Evolutionary conservation across 2,113 vertebrate species (phyloP), one percentile per base, ranked within the genome.

Genomic region (Gasterosteus aculeatus): DNA sequence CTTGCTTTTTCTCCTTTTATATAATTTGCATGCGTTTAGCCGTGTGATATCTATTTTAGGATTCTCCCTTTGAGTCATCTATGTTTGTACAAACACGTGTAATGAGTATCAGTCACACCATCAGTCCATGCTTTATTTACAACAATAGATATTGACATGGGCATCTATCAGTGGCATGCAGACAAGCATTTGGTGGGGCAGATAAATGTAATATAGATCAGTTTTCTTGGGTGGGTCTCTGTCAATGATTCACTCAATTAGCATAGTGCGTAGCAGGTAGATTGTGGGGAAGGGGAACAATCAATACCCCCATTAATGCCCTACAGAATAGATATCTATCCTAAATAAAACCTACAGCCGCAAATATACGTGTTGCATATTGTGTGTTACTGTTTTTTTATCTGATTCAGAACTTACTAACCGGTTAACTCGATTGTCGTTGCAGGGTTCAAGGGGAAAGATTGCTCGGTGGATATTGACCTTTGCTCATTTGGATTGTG

Each of bases 171-270:
- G 77, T 88, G 89, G 81, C 80, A 81, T 86, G 77, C 73, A 89
- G 88, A 79, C 79, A 10, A 56, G 74, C 63, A 44, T 90, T 85
- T 89, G 85, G 84, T 83, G 42, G 63, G 46, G 69, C 76, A 86
- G 91, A 94, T 89, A 91, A 92, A 92, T 92, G 86, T 86, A 88
- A 91, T 93, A 92, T 93, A 90, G 91, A 94, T 94, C 90, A 87
- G 81, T 76, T 59, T 51, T 72, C 77, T 86, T 42, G 67, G 87
- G 80, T 78, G 58, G 87, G 91, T 76, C 80, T 88, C 89, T 91
- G 89, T 89, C 85, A 80, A 77, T 91, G 88, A 93, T 88, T 92
- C 82, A 86, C 79, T 86, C 90, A 88, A 93, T 94, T 94, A 94
- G 90, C 92, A 93, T 93, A 92, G 64, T 87, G 86, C 87, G 87